Percentiles rank a stretch among this genome's conserved stretches.
These are phyloP conservation scores for Brachyopa scutellaris DNA, from an alignment of 2,888 invertebrate species.

Conservation along the genomic window DNA sequence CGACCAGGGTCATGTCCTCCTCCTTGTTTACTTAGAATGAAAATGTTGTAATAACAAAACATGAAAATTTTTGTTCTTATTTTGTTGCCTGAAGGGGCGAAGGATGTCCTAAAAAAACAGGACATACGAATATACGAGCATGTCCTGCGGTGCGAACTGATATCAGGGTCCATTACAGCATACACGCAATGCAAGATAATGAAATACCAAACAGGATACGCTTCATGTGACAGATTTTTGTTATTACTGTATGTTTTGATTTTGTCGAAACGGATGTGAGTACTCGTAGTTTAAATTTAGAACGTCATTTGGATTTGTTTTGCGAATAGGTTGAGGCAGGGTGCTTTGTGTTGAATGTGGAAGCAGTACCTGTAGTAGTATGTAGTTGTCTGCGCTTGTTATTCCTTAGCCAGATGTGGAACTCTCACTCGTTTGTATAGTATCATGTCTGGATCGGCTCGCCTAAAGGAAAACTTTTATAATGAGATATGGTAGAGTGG, in stretches of 20 bases:
- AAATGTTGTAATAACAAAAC: conserved; percentile 51
- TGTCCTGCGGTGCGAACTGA: conserved; percentile 60
- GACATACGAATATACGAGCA: conserved; percentile 32
- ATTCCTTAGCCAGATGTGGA: no score
- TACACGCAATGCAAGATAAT: conserved; percentile 32
- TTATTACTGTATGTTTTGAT: conserved; percentile 36
- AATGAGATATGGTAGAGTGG: no score
- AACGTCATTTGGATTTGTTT: no score
- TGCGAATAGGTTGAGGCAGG: no score
- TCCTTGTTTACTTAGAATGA: conserved; percentile 64
- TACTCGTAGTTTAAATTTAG: conserved; percentile 19
- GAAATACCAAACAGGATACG: conserved; percentile 4
- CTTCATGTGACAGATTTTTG: conserved; percentile 43
- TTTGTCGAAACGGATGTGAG: conserved; percentile 41
- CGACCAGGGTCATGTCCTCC: conserved; percentile 29
- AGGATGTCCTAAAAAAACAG: conserved; percentile 70
- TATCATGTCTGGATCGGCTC: no score
- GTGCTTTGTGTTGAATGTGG: no score
- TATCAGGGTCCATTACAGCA: conserved; percentile 9
- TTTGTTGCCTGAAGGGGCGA: conserved; percentile 27
- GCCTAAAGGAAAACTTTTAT: no score
- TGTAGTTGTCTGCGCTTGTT: no score
- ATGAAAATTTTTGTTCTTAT: conserved; percentile 46
- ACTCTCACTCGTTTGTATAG: no score
- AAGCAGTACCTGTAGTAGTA: no score